These are phyloP conservation scores for Leptatherina wallacei DNA, from an alignment of 2,797 vertebrate genomes.

Conservation along the genomic window DNA sequence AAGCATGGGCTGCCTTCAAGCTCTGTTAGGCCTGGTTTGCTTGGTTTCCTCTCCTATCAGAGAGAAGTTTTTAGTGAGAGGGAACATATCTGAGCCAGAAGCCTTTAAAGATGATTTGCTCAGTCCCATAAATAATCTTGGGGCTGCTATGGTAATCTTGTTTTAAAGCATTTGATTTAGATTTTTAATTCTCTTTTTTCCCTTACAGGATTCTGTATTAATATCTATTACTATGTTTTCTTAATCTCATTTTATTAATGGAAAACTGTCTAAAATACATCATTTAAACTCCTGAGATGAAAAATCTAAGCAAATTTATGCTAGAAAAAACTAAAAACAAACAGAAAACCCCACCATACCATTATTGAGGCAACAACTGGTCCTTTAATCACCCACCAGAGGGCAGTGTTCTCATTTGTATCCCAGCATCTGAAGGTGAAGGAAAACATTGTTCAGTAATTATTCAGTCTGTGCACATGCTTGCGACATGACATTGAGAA, in stretches of 20 bases:
- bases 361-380: constrained; percentile 96
- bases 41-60: background rate
- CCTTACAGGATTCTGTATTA: too few relatives aligned
- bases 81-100: background rate
- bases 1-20: background rate
- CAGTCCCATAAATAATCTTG: background rate
- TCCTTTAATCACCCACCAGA: constrained; percentile 99
- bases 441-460: constrained; percentile 2
- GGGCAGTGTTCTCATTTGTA: constrained; percentile 94
- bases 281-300: background rate
- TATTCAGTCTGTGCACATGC: constrained; percentile 4
- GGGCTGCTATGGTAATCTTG: background rate
- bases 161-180: background rate
- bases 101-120: background rate
- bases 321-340: background rate
- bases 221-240: too few relatives aligned
- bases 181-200: background rate
- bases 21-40: background rate
- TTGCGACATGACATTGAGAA: background rate
- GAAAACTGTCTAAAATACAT: background rate
- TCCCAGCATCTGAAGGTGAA: constrained; percentile 92
- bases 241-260: too few relatives aligned
- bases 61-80: background rate
- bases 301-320: background rate
- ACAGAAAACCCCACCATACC: constrained; percentile 74